Conservation (phyloP, 2,797 vertebrate genomes). For the Meda fulgida region DNA sequence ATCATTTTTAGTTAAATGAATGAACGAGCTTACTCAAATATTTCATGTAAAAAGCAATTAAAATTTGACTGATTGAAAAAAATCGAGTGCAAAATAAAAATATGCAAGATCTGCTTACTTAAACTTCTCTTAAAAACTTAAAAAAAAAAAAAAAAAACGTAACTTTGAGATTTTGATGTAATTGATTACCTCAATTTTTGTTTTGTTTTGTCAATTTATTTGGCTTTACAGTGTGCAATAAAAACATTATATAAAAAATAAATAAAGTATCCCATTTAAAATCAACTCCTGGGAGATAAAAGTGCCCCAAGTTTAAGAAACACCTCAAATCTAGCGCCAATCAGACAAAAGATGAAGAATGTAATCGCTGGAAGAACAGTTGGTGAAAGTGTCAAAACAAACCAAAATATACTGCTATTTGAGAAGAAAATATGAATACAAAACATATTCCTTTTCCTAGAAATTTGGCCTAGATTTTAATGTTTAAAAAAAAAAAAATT, state of each 20-base stretch:
- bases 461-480: slow-evolving; percentile 8
- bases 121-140: too few species aligned
- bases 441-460: neutral
- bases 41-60: too few species aligned
- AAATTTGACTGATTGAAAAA: too few species aligned
- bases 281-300: neutral
- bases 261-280: neutral
- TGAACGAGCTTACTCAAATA: too few species aligned
- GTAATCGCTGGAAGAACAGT: neutral
- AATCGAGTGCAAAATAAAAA: too few species aligned
- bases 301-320: neutral
- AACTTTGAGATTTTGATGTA: too few species aligned
- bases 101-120: too few species aligned
- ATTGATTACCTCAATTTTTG: too few species aligned
- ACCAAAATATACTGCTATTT: neutral
- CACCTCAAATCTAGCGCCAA: neutral
- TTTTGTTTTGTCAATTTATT: too few species aligned
- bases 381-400: neutral
- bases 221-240: neutral
- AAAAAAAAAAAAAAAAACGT: too few species aligned
- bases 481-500: too few species aligned
- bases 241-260: neutral
- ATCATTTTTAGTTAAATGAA: neutral
- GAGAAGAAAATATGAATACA: neutral
- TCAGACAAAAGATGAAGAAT: slow-evolving; percentile 9